These are phyloP conservation scores for Drosophila virilis DNA, from an alignment of 1,140 invertebrate genomes.

Conservation along the genomic window DNA sequence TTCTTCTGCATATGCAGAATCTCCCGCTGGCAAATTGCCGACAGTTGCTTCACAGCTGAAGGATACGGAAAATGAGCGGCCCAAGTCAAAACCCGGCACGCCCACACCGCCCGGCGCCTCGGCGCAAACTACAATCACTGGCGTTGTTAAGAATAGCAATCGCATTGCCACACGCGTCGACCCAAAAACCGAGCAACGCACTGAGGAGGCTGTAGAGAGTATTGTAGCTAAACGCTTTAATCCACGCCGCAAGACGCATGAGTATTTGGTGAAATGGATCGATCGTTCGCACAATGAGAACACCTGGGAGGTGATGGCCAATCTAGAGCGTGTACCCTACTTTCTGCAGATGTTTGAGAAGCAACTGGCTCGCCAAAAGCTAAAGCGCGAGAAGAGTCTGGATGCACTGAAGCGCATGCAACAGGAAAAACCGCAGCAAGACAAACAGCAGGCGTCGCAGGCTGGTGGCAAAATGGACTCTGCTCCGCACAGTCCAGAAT, in stretches of 20 bases:
- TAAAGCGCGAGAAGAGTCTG: constrained; percentile 85
- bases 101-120: constrained; percentile 33
- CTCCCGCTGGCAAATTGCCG: constrained; percentile 52
- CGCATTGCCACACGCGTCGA: constrained; percentile 75
- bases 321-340: constrained; percentile 90
- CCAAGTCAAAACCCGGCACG: constrained; percentile 61
- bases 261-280: constrained; percentile 94
- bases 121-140: constrained; percentile 5
- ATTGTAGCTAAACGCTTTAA: constrained; percentile 92
- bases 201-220: constrained; percentile 87
- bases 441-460: constrained; percentile 10
- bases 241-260: constrained; percentile 89
- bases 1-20: constrained; percentile 34
- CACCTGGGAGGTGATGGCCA: constrained; percentile 91
- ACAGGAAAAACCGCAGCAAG: constrained; percentile 58
- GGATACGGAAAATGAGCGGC: constrained; percentile 71
- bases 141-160: constrained; percentile 60
- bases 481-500: constrained; percentile 48
- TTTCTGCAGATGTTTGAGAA: constrained; percentile 92
- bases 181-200: constrained; percentile 71
- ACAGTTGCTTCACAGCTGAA: constrained; percentile 59
- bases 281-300: constrained; percentile 90
- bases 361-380: constrained; percentile 90
- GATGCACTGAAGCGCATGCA: constrained; percentile 83
- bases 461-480: constrained; percentile 20